A percentile compares a stretch with the other conserved stretches of the same genome.
Evolutionary conservation across 2,888 invertebrate species (phyloP).

Genomic region (Archaeoteleia sp.): DNA sequence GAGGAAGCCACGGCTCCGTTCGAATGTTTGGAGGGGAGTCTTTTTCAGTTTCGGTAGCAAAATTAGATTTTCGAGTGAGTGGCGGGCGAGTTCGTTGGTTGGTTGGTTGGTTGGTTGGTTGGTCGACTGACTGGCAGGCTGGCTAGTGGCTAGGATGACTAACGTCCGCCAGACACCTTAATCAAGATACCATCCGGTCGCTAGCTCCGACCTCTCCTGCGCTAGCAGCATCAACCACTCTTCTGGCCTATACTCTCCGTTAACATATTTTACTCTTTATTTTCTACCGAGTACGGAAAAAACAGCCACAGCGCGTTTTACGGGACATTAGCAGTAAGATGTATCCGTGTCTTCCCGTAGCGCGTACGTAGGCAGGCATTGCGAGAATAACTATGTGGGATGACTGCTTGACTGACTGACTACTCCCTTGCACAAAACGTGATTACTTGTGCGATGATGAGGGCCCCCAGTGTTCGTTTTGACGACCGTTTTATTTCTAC

Average conservation of each 20-base stretch:
- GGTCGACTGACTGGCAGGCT: constrained; percentile 45
- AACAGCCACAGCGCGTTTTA: constrained; percentile 62
- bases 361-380: constrained; percentile 14
- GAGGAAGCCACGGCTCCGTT: constrained; percentile 35
- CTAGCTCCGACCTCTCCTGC: constrained; percentile 40
- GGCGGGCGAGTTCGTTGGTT: constrained; percentile 45
- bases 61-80: constrained; percentile 65
- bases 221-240: too few relatives aligned
- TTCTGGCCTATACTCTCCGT: constrained; percentile 57
- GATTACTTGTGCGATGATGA: constrained; percentile 23
- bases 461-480: constrained; percentile 26
- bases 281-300: constrained; percentile 58
- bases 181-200: constrained; percentile 66
- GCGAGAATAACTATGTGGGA: constrained; percentile 41
- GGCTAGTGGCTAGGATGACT: constrained; percentile 50
- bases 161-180: constrained; percentile 66
- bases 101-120: constrained; percentile 30
- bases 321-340: constrained; percentile 64
- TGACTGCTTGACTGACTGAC: constrained; percentile 16
- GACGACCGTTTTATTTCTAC: constrained; percentile 19
- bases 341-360: constrained; percentile 49
- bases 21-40: constrained; percentile 15
- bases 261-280: constrained; percentile 70
- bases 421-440: constrained; percentile 10
- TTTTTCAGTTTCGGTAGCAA: constrained; percentile 61